A percentile compares a stretch with the other conserved stretches of the same genome.
Evolutionary conservation across 1,140 invertebrate species (phyloP).

Genomic region (Aradophagus sp.): DNA sequence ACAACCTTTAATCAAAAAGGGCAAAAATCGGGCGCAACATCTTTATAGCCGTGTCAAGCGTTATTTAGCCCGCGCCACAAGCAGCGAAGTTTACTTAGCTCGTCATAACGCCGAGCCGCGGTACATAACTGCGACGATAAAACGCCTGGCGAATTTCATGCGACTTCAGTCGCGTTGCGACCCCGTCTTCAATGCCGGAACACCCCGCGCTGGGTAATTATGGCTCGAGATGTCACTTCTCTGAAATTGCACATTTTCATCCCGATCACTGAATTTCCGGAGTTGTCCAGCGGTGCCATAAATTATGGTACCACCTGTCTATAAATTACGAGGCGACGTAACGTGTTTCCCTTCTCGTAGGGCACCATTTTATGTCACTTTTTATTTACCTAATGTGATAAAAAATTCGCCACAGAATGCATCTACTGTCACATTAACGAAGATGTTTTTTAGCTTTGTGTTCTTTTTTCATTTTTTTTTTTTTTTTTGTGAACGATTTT

Average conservation of each 20-base stretch:
- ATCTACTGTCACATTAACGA: too few species aligned
- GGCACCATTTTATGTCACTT: neutral
- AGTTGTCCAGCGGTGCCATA: conserved; percentile 9
- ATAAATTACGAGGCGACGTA: conserved; percentile 14
- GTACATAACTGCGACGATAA: conserved; percentile 26
- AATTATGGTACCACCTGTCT: conserved; percentile 3
- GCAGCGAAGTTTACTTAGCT: conserved; percentile 20
- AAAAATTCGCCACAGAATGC: neutral
- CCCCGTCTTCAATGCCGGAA: neutral
- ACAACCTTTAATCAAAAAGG: conserved; percentile 48
- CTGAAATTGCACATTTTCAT: too few species aligned
- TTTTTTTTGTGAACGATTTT: conserved; percentile 1
- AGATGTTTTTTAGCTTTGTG: too few species aligned
- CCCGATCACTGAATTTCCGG: neutral
- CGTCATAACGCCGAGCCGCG: conserved; percentile 7
- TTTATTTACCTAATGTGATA: neutral
- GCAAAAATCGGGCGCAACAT: conserved; percentile 27
- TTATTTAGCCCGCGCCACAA: too few species aligned
- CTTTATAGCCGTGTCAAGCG: conserved; percentile 22
- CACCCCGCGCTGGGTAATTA: conserved; percentile 7
- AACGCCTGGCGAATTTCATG: conserved; percentile 11
- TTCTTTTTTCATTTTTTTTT: too few species aligned
- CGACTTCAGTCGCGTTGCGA: conserved; percentile 16
- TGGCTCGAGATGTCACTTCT: conserved; percentile 4
- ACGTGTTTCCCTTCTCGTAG: neutral